Evolutionary conservation across 2,113 vertebrate genomes (phyloP).

Genomic region (Oryzias woworae): DNA sequence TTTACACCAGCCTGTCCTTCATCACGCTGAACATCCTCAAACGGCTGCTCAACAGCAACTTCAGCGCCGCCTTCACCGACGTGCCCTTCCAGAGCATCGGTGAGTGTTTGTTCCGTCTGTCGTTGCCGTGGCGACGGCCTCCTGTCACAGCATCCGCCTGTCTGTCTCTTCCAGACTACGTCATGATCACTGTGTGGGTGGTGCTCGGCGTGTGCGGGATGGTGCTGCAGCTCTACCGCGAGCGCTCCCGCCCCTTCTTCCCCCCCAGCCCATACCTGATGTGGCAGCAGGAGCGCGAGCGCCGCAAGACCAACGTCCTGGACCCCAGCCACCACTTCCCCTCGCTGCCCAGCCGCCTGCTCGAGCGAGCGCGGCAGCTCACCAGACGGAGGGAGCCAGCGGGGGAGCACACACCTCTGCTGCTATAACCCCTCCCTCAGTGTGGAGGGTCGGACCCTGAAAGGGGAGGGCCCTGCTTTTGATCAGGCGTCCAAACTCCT

Average conservation of each 20-base stretch:
- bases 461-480: too few relatives aligned
- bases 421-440: conserved; percentile 74
- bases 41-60: conserved; percentile 83
- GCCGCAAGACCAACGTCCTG: conserved; percentile 91
- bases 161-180: conserved; percentile 78
- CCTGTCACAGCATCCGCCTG: neutral
- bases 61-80: conserved; percentile 80
- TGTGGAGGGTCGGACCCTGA: too few relatives aligned
- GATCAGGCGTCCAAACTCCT: too few relatives aligned
- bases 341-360: conserved; percentile 81
- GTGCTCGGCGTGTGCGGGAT: conserved; percentile 83
- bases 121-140: neutral
- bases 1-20: conserved; percentile 91
- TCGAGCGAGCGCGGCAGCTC: conserved; percentile 70
- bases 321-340: conserved; percentile 93
- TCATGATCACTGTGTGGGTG: conserved; percentile 85
- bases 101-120: conserved; percentile 65
- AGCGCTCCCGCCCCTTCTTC: conserved; percentile 82
- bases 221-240: conserved; percentile 84
- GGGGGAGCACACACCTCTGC: conserved; percentile 89
- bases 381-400: conserved; percentile 74
- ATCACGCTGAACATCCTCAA: conserved; percentile 88
- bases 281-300: conserved; percentile 88
- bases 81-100: conserved; percentile 88
- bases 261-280: conserved; percentile 89